These are phyloP conservation scores for Timandra comae DNA, from an alignment of 2,888 invertebrate species.

Conservation along the genomic window DNA sequence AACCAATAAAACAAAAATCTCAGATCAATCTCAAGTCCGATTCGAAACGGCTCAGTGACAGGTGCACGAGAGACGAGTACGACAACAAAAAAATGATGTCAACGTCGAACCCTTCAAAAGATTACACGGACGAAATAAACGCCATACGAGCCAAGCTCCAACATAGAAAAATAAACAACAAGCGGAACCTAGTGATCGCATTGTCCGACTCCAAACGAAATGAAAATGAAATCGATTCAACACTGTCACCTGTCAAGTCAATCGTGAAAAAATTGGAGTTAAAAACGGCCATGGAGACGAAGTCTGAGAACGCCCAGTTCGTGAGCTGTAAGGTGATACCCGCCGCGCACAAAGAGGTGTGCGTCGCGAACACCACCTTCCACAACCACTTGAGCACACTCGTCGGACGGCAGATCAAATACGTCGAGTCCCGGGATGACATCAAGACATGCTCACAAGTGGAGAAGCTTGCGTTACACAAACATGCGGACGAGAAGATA, in stretches of 20 bases:
- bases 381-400: slow-evolving; percentile 73
- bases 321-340: slow-evolving; percentile 68
- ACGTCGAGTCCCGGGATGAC: slow-evolving; percentile 60
- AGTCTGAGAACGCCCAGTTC: slow-evolving; percentile 55
- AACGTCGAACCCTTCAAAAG: slow-evolving; percentile 55
- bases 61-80: slow-evolving; percentile 53
- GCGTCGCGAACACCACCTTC: slow-evolving; percentile 67
- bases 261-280: slow-evolving; percentile 71
- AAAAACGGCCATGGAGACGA: slow-evolving; percentile 62
- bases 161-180: slow-evolving; percentile 62
- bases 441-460: slow-evolving; percentile 55
- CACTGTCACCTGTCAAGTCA: slow-evolving; percentile 66
- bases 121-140: slow-evolving; percentile 70
- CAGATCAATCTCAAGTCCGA: slow-evolving; percentile 62
- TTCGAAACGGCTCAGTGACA: slow-evolving; percentile 55
- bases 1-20: slow-evolving; percentile 69
- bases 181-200: slow-evolving; percentile 54
- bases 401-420: slow-evolving; percentile 68
- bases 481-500: slow-evolving; percentile 67
- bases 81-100: slow-evolving; percentile 55
- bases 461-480: slow-evolving; percentile 53
- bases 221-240: slow-evolving; percentile 53
- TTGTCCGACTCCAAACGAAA: slow-evolving; percentile 48
- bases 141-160: slow-evolving; percentile 70
- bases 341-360: slow-evolving; percentile 64